Evolutionary conservation across 2,113 vertebrate species (phyloP).

Genomic region (Gopherus evgoodei): DNA sequence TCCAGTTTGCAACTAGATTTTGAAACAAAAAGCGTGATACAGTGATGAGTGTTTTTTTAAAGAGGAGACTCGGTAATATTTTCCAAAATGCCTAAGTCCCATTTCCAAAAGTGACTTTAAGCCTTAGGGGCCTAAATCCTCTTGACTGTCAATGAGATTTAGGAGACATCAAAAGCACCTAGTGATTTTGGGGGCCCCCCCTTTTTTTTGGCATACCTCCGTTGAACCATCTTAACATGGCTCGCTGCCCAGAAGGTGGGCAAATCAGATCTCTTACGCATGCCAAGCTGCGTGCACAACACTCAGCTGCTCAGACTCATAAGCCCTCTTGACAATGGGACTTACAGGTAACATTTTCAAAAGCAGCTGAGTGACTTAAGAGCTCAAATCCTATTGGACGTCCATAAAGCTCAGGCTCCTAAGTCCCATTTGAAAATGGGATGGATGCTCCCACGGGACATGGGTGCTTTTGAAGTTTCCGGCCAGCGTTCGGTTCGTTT

Average conservation of each 20-base stretch:
- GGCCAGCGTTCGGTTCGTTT: neutral
- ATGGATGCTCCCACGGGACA: no score
- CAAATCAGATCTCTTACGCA: neutral
- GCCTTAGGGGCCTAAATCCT: neutral
- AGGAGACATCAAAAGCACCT: neutral
- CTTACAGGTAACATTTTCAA: neutral
- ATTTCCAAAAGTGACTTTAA: neutral
- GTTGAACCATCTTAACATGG: neutral
- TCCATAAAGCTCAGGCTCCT: neutral
- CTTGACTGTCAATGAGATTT: neutral
- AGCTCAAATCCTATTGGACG: neutral
- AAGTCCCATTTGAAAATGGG: neutral
- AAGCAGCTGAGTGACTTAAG: neutral
- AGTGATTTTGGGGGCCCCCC: no score
- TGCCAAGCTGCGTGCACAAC: neutral
- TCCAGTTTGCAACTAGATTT: neutral
- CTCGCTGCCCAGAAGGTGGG: neutral
- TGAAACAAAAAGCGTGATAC: neutral
- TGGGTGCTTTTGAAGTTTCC: neutral
- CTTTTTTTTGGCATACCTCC: no score
- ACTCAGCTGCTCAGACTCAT: neutral
- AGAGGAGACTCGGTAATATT: neutral
- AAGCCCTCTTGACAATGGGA: neutral
- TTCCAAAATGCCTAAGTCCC: neutral
- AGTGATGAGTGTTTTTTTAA: neutral